Conservation (phyloP, 2,113 vertebrate genomes). For the Eulemur rufifrons region DNA sequence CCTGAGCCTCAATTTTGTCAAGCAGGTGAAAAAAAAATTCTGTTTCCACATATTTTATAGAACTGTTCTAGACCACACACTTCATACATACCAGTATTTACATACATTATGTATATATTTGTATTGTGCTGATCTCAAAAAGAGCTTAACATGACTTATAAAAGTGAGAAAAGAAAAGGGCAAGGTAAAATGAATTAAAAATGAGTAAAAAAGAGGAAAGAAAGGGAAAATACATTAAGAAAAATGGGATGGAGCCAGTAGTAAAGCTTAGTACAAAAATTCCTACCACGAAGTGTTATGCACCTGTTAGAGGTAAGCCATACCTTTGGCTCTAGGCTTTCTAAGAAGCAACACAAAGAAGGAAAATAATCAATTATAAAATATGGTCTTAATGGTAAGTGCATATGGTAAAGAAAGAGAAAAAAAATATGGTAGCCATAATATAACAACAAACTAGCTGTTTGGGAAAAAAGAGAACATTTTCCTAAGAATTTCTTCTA, state of each 20-base stretch:
- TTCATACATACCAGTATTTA: neutral
- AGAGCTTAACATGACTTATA: neutral
- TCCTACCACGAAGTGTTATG: neutral
- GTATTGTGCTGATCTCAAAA: neutral
- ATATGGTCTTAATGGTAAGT: neutral
- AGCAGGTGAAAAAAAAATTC: neutral
- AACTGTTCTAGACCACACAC: neutral
- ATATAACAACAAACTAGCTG: slow-evolving; percentile 1
- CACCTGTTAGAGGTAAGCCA: neutral
- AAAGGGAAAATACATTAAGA: neutral
- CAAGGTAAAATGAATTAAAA: slow-evolving; percentile 33
- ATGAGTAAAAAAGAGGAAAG: neutral
- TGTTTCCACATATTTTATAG: neutral
- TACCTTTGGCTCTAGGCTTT: neutral
- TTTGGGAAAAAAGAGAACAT: slow-evolving; percentile 2
- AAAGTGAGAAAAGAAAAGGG: neutral
- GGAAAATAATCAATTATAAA: slow-evolving; percentile 36
- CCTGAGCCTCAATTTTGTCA: neutral
- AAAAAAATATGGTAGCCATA: slow-evolving; percentile 15
- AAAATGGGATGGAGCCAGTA: neutral
- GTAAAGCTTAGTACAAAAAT: neutral
- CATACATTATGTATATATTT: neutral
- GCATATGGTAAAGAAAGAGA: too few species aligned
- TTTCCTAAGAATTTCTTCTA: neutral
- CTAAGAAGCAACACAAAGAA: neutral